A percentile compares a stretch with the other conserved stretches of the same genome.
phyloP scores from a whole-genome alignment of 2,113 vertebrate species.

The Ailuropoda melanoleuca region DNA sequence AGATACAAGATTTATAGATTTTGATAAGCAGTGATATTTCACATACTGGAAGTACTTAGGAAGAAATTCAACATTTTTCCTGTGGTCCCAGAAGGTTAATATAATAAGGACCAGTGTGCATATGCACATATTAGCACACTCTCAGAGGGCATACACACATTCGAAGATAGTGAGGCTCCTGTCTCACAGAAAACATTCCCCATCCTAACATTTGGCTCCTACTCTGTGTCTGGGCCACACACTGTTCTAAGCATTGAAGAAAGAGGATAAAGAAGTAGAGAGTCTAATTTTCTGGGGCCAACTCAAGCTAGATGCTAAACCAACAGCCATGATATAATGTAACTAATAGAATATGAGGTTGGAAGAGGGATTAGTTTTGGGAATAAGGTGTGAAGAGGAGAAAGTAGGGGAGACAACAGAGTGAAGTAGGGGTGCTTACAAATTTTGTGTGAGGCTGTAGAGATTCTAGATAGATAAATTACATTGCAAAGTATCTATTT shows the following conservation, averaged over 20 bases:
- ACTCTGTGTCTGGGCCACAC: neutral
- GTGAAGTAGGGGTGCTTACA: neutral
- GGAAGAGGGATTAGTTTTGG: neutral
- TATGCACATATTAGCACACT: neutral
- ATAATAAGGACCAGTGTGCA: neutral
- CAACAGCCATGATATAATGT: neutral
- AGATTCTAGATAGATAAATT: neutral
- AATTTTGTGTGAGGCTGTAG: neutral
- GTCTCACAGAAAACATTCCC: neutral
- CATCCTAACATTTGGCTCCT: neutral
- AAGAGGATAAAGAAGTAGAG: neutral
- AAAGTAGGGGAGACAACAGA: neutral
- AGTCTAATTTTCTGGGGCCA: neutral
- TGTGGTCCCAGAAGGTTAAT: neutral
- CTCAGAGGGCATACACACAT: neutral
- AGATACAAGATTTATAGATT: neutral
- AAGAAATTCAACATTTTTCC: neutral
- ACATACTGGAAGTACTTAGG: neutral
- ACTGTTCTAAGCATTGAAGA: neutral
- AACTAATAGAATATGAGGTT: neutral
- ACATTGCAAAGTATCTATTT: neutral
- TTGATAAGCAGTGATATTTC: neutral
- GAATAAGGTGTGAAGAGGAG: neutral
- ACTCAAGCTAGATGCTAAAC: neutral
- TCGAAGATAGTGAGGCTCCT: neutral